These are phyloP conservation scores for Corythoichthys intestinalis DNA, from an alignment of 2,113 vertebrate species.

Conservation along the genomic window DNA sequence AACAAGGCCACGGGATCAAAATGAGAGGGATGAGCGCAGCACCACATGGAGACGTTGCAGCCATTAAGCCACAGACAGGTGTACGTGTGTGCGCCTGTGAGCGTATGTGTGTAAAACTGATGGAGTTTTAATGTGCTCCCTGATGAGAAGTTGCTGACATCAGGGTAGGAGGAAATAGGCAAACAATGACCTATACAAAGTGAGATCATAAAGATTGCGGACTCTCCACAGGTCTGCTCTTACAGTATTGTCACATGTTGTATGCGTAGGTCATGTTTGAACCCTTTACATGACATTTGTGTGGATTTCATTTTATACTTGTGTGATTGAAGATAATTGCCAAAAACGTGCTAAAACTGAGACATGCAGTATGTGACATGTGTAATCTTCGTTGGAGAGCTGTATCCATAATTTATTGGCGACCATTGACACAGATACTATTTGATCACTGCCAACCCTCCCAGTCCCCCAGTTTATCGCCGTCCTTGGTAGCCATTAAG, in stretches of 20 bases:
- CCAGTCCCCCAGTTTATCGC: too few species aligned
- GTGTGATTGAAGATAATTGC: not conserved
- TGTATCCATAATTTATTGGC: not conserved
- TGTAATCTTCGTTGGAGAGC: not conserved
- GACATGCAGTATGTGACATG: too few species aligned
- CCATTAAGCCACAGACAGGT: conserved; percentile 56
- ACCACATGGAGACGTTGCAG: conserved; percentile 38
- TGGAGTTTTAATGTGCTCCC: conserved; percentile 69
- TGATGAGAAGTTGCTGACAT: conserved; percentile 62
- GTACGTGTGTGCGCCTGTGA: conserved; percentile 28
- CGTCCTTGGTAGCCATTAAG: too few species aligned
- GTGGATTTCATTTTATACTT: not conserved
- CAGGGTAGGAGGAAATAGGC: conserved; percentile 23
- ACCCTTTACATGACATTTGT: too few species aligned
- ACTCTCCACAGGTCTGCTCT: conserved; percentile 12
- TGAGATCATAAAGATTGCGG: conserved; percentile 29
- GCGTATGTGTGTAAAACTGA: conserved; percentile 52
- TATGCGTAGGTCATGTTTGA: not conserved
- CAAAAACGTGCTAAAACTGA: not conserved
- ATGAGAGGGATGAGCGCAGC: conserved; percentile 61
- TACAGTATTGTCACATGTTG: not conserved
- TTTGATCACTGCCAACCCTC: too few species aligned
- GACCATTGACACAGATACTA: not conserved
- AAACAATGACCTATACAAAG: conserved; percentile 39
- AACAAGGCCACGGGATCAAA: conserved; percentile 67